Evolutionary conservation across 2,888 invertebrate species (phyloP).

Genomic region (Molorchus minor): DNA sequence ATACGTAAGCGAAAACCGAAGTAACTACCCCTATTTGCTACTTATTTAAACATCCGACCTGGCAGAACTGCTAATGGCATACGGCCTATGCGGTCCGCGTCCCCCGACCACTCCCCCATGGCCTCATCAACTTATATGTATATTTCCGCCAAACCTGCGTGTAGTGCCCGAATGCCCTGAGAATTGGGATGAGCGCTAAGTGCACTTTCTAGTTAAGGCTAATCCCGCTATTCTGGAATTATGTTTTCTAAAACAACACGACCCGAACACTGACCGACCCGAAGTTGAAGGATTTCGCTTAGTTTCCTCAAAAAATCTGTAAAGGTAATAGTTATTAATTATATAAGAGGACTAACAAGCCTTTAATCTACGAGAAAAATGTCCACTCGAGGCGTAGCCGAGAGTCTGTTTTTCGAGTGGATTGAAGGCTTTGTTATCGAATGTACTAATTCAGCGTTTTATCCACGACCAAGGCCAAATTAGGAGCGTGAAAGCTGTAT

Average conservation of each 20-base stretch:
- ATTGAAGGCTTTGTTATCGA: too few species aligned
- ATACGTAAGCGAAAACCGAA: constrained; percentile 25
- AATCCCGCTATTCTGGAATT: constrained; percentile 21
- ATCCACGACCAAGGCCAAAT: too few species aligned
- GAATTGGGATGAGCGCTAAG: constrained; percentile 23
- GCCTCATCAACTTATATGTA: constrained; percentile 14
- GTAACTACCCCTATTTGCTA: constrained; percentile 48
- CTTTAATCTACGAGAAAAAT: too few species aligned
- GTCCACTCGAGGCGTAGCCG: too few species aligned
- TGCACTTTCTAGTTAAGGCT: constrained; percentile 31
- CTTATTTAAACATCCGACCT: constrained; percentile 47
- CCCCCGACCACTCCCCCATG: constrained; percentile 7
- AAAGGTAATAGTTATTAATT: too few species aligned
- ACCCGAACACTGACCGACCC: constrained; percentile 19
- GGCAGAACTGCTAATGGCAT: constrained; percentile 14
- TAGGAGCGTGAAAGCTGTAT: too few species aligned
- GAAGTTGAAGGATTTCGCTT: constrained; percentile 19
- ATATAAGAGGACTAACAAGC: too few species aligned
- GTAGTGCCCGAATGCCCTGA: constrained; percentile 25
- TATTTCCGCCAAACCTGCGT: constrained; percentile 19
- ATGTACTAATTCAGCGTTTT: too few species aligned
- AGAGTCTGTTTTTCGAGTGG: too few species aligned
- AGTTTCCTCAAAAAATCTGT: not conserved
- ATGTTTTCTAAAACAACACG: constrained; percentile 26
- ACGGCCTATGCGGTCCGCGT: constrained; percentile 19